A percentile compares a stretch with the other conserved stretches of the same genome.
phyloP scores from a whole-genome alignment of 92 coral and sea anemone genomes.

The Parazoanthus darwini region DNA sequence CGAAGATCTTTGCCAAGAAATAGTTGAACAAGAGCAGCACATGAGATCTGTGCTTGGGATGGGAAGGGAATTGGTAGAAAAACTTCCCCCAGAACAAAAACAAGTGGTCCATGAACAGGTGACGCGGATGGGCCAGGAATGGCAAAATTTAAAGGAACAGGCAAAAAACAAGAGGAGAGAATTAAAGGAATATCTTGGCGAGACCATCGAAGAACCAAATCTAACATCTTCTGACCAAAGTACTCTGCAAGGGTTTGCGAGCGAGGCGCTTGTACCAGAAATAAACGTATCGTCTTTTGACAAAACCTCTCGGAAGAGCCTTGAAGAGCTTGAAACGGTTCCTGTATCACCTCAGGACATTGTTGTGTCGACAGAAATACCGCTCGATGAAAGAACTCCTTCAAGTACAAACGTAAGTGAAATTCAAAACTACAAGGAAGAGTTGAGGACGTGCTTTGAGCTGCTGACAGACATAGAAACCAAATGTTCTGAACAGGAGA shows the following conservation, averaged over 20 bases:
- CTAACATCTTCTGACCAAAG: neutral
- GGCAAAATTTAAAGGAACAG: slow-evolving; percentile 80
- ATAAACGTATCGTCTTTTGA: neutral
- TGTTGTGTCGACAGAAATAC: neutral
- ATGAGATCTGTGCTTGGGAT: slow-evolving; percentile 68
- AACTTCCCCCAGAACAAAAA: slow-evolving; percentile 71
- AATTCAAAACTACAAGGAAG: slow-evolving; percentile 25
- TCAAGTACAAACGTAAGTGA: slow-evolving; percentile 17
- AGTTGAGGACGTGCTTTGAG: slow-evolving; percentile 45
- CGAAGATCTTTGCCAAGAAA: slow-evolving; percentile 59
- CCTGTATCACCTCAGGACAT: neutral
- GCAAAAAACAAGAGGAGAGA: slow-evolving; percentile 78
- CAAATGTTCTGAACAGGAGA: slow-evolving; percentile 43
- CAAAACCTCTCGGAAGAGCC: neutral
- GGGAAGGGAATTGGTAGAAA: slow-evolving; percentile 67
- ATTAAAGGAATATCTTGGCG: slow-evolving; percentile 66
- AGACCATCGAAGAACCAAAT: slow-evolving; percentile 37
- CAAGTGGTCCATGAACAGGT: slow-evolving; percentile 77
- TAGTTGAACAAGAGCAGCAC: slow-evolving; percentile 50
- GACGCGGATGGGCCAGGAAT: slow-evolving; percentile 80
- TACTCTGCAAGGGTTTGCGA: neutral
- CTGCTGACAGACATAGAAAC: slow-evolving; percentile 44
- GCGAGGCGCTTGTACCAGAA: neutral
- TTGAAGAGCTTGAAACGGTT: neutral
- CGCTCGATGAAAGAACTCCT: slow-evolving; percentile 15